Conservation (phyloP, 2,888 invertebrate species). For the Tipula unca region DNA sequence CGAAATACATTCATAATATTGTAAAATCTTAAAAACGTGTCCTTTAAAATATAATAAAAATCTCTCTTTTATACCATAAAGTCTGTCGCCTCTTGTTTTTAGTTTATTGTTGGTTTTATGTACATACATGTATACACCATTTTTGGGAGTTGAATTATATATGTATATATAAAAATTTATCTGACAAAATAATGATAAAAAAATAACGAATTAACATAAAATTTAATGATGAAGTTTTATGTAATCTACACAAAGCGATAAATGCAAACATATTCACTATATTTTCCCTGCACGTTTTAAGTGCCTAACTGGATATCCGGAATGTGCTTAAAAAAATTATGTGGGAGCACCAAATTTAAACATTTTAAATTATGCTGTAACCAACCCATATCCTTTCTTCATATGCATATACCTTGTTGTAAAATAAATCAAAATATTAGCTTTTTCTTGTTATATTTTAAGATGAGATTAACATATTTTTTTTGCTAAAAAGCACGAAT, state of each 20-base stretch:
- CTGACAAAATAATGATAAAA: not conserved
- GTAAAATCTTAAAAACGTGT: conserved; percentile 8
- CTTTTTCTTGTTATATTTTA: not conserved
- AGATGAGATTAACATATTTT: not conserved
- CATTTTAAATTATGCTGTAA: not conserved
- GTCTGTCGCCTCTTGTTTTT: not conserved
- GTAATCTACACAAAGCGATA: not conserved
- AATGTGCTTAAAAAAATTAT: too few species aligned
- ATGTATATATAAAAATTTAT: not conserved
- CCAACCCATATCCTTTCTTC: not conserved
- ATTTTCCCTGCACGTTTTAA: not conserved
- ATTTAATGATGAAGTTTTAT: not conserved
- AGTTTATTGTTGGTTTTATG: not conserved
- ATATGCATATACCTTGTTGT: too few species aligned
- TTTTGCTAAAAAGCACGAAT: not conserved
- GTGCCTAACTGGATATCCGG: too few species aligned
- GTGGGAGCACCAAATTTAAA: too few species aligned
- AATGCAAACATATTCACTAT: not conserved
- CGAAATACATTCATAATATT: not conserved
- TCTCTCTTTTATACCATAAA: not conserved
- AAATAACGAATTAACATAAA: not conserved
- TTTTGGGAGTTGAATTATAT: not conserved
- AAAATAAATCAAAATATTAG: too few species aligned
- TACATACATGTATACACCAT: too few species aligned
- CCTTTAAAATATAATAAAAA: not conserved